These are phyloP conservation scores for Phrynosoma platyrhinos DNA, from an alignment of 2,113 vertebrate species.

Conservation along the genomic window DNA sequence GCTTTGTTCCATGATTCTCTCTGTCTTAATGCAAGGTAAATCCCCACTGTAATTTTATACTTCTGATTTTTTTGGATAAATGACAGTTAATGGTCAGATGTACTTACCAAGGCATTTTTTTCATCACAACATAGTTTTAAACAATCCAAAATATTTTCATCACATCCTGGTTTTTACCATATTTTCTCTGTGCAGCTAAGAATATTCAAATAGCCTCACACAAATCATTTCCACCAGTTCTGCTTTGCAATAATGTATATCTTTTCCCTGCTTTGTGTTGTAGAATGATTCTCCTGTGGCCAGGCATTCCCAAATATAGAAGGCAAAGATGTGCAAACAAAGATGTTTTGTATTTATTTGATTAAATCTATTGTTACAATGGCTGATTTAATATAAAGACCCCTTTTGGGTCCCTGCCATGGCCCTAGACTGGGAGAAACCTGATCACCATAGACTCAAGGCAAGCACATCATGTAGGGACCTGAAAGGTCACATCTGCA, in stretches of 20 bases:
- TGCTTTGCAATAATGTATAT: not conserved
- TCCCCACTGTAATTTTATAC: not conserved
- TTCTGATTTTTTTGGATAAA: not conserved
- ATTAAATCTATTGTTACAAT: not conserved
- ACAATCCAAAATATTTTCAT: conserved; percentile 21
- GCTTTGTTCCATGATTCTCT: not conserved
- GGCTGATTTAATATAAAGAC: too few relatives aligned
- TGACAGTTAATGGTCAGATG: not conserved
- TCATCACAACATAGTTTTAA: conserved; percentile 15
- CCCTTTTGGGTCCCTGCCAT: too few relatives aligned
- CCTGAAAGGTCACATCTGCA: too few relatives aligned
- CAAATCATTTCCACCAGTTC: conserved; percentile 12
- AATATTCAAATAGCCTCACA: not conserved
- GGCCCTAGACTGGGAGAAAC: too few relatives aligned
- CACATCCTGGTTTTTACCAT: not conserved
- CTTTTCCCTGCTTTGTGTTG: not conserved
- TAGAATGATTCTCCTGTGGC: not conserved
- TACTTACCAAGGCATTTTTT: not conserved
- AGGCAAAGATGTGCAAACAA: not conserved
- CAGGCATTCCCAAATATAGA: not conserved
- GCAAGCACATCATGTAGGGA: too few relatives aligned
- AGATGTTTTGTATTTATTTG: conserved; percentile 1
- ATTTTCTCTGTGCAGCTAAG: not conserved
- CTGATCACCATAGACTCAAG: too few relatives aligned
- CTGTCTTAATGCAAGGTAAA: not conserved